phyloP scores from a whole-genome alignment of 2,888 invertebrate species.

The Amiota minor region DNA sequence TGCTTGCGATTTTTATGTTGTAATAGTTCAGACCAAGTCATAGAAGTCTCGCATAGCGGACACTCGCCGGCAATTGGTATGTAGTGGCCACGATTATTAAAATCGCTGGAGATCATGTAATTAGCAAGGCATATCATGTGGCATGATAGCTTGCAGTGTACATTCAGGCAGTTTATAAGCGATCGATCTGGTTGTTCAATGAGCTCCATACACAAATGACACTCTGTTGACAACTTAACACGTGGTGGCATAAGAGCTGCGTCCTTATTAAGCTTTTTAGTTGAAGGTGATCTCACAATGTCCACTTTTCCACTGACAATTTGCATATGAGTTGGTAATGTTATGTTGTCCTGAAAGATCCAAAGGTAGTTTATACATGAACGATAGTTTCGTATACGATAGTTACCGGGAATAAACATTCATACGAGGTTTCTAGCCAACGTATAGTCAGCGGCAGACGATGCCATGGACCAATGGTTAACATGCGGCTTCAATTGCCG shows the following conservation, averaged over 20 bases:
- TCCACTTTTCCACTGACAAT: slow-evolving; percentile 84
- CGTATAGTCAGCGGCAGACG: slow-evolving; percentile 87
- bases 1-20: slow-evolving; percentile 77
- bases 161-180: slow-evolving; percentile 79
- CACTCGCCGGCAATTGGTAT: slow-evolving; percentile 88
- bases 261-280: slow-evolving; percentile 38
- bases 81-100: slow-evolving; percentile 76
- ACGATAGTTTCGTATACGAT: not conserved
- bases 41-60: slow-evolving; percentile 79
- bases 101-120: slow-evolving; percentile 76
- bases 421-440: slow-evolving; percentile 87
- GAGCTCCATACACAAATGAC: slow-evolving; percentile 75
- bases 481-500: slow-evolving; percentile 78
- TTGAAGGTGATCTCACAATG: slow-evolving; percentile 75
- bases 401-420: slow-evolving; percentile 79
- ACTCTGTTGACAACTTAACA: slow-evolving; percentile 63
- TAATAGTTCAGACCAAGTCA: slow-evolving; percentile 89
- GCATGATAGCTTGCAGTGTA: slow-evolving; percentile 78
- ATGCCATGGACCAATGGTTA: slow-evolving; percentile 89
- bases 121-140: slow-evolving; percentile 86
- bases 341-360: slow-evolving; percentile 69
- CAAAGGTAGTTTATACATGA: not conserved
- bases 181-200: slow-evolving; percentile 67
- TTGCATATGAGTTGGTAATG: slow-evolving; percentile 87
- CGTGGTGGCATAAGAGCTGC: slow-evolving; percentile 32